These are phyloP conservation scores for Cataglyphis rosenhaueri DNA, from an alignment of 2,888 invertebrate genomes.

Conservation along the genomic window DNA sequence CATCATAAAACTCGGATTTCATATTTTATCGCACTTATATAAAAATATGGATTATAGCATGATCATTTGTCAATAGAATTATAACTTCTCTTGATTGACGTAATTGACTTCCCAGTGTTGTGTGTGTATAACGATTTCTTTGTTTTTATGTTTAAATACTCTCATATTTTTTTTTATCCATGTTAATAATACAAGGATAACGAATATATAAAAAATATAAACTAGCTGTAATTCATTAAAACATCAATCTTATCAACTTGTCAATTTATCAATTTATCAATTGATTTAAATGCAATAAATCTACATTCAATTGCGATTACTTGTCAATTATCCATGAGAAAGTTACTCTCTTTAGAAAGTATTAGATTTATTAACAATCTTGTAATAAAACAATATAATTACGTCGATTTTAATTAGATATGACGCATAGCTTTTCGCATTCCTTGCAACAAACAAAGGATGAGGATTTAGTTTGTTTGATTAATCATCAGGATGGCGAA, in stretches of 20 bases:
- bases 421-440: conserved; percentile 5
- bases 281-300: background rate
- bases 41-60: conserved; percentile 7
- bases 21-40: conserved; percentile 28
- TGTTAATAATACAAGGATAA: background rate
- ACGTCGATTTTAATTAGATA: conserved; percentile 9
- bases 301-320: background rate
- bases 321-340: background rate
- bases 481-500: conserved; percentile 38
- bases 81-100: conserved; percentile 14
- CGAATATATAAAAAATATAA: background rate
- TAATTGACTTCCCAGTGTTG: conserved; percentile 12
- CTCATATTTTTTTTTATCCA: background rate
- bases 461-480: conserved; percentile 20
- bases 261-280: conserved; percentile 5
- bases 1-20: conserved; percentile 33
- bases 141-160: background rate
- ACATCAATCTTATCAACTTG: background rate
- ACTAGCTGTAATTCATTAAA: background rate
- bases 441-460: background rate
- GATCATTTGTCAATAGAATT: conserved; percentile 21
- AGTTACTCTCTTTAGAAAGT: background rate
- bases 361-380: background rate
- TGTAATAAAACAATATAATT: background rate
- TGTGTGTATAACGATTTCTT: background rate